Evolutionary conservation across 2,888 invertebrate genomes (phyloP).

Genomic region (Dioctria rufipes): DNA sequence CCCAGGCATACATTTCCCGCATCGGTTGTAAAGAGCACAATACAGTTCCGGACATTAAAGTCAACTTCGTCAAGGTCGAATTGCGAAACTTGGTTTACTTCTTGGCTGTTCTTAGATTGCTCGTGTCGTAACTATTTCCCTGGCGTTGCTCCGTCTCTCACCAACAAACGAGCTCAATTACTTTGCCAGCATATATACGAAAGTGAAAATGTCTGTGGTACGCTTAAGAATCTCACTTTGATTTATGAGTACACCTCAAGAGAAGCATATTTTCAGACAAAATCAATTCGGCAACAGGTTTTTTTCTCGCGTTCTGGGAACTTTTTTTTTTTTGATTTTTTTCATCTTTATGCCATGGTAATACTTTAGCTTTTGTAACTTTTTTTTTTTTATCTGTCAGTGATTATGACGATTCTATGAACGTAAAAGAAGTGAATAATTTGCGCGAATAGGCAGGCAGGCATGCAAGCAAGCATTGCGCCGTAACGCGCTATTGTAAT

Average conservation of each 20-base stretch:
- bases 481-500: slow-evolving; percentile 45
- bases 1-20: slow-evolving; percentile 2
- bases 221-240: slow-evolving; percentile 25
- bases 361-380: neutral
- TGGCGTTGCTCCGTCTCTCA: neutral
- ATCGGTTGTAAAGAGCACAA: slow-evolving; percentile 28
- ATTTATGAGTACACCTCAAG: slow-evolving; percentile 41
- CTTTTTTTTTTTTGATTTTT: slow-evolving; percentile 26
- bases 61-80: slow-evolving; percentile 52
- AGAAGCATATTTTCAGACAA: slow-evolving; percentile 39
- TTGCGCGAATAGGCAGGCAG: slow-evolving; percentile 27
- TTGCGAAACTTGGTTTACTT: slow-evolving; percentile 37
- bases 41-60: slow-evolving; percentile 48
- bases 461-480: slow-evolving; percentile 10
- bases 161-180: neutral
- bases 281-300: slow-evolving; percentile 46
- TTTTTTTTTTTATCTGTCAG: slow-evolving; percentile 35
- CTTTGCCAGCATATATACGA: slow-evolving; percentile 11
- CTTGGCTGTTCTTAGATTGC: slow-evolving; percentile 13
- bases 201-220: slow-evolving; percentile 37
- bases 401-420: slow-evolving; percentile 28
- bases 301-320: slow-evolving; percentile 35
- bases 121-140: slow-evolving; percentile 38
- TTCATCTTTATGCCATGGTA: neutral
- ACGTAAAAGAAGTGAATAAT: slow-evolving; percentile 6